Base-by-base conservation (phyloP, 2,797 vertebrate genomes). In the Microctenopoma steveboyesi region DNA sequence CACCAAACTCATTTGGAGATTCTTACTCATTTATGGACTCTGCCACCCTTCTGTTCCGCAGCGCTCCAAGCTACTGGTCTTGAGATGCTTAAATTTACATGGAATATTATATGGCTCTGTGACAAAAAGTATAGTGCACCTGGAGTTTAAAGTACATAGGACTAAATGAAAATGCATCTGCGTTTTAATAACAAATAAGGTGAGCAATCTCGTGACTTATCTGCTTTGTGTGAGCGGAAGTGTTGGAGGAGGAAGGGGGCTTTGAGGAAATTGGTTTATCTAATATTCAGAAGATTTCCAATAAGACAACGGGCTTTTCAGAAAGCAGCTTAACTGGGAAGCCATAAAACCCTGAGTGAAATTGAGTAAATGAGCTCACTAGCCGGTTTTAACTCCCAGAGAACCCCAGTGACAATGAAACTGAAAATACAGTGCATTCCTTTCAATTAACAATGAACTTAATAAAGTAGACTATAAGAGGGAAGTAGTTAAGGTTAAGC, bases 11-110 rank as follows among this genome's bases (percentile, higher is more conserved):
- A 92, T 96, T 95, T 93, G 93, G 94, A 92, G 94, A 95, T 94
- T 95, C 93, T 95, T 95, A 95, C 93, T 97, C 95, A 96, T 97
- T 96, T 95, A 96, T 95, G 95, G 95, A 95, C 93, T 92, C 90
- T 84, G 89, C 92, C 91, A 80, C 92, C 92, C 93, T 74, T 91
- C 92, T 91, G 61, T 94, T 94, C 82, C 89, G 88, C 92, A 1
- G 54, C 72, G 56, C 92, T 95, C 89, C 91, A 92, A 94, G 94
- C 92, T 91, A 92, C 91, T 74, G 75, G 84, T 82, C 78, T 83
- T 81, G 76, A 77, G 84, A 91, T 92, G 88, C 90, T 91, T 81
- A 85, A 78, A 92, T 89, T 91, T 91, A 93, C 90, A 92, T 90
- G 90, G 88, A 92, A 89, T 89, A 84, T 87, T 89, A 89, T 88